Evolutionary conservation across 2,888 invertebrate genomes (phyloP).

Genomic region (Baronia brevicornis): DNA sequence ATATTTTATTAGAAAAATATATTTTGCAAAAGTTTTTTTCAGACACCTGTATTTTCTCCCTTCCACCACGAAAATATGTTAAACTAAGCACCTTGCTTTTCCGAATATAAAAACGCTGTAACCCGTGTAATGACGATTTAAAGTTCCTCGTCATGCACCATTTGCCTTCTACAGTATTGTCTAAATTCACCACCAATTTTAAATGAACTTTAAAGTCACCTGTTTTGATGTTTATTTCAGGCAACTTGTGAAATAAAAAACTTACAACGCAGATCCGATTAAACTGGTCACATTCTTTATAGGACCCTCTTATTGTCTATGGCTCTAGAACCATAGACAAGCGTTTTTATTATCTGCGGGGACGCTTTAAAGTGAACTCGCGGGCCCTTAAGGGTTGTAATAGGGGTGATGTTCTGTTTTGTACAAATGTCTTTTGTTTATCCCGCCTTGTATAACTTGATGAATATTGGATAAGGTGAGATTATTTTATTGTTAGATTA

Average conservation of each 20-base stretch:
- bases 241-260: conserved; percentile 4
- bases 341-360: conserved; percentile 71
- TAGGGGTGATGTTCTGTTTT: conserved; percentile 25
- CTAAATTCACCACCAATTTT: conserved; percentile 33
- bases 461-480: conserved; percentile 1
- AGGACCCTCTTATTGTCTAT: conserved; percentile 65
- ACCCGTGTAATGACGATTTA: conserved; percentile 68
- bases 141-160: conserved; percentile 59
- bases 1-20: too few relatives aligned
- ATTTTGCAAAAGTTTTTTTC: conserved; percentile 6
- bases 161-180: conserved; percentile 55
- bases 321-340: conserved; percentile 51
- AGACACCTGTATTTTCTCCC: conserved; percentile 31
- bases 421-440: conserved; percentile 18
- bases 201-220: conserved; percentile 21
- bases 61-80: conserved; percentile 44
- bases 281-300: conserved; percentile 37
- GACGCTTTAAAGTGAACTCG: conserved; percentile 54
- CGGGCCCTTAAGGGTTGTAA: conserved; percentile 61
- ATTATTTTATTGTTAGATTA: not conserved
- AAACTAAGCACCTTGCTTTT: conserved; percentile 47
- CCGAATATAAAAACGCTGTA: conserved; percentile 59
- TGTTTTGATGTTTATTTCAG: too few relatives aligned
- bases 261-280: conserved; percentile 23
- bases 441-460: conserved; percentile 4